Conservation (phyloP, 2,888 invertebrate species). For the Nomada fucata region DNA sequence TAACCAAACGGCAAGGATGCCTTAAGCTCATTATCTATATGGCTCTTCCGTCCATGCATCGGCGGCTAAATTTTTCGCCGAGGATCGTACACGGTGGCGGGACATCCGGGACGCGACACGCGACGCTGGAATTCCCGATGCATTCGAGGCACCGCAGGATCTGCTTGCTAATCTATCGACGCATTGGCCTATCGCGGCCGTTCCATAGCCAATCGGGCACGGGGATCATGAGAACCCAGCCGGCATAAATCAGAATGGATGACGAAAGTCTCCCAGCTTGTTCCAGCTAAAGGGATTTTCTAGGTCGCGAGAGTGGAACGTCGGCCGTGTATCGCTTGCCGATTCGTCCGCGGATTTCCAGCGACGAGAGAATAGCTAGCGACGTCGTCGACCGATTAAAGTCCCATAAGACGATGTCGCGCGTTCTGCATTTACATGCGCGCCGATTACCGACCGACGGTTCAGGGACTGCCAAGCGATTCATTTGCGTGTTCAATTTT, state of each 20-base stretch:
- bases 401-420: conserved; percentile 71
- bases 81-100: conserved; percentile 37
- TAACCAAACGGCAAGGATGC: neutral
- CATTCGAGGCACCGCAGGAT: conserved; percentile 8
- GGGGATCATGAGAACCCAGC: conserved; percentile 56
- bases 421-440: conserved; percentile 43
- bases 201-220: conserved; percentile 51
- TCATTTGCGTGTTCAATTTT: conserved; percentile 70
- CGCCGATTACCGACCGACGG: conserved; percentile 45
- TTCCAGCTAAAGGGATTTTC: conserved; percentile 72
- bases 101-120: conserved; percentile 50
- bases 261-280: conserved; percentile 68
- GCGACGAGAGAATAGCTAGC: conserved; percentile 39
- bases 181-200: conserved; percentile 56
- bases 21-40: neutral
- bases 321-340: conserved; percentile 17
- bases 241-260: conserved; percentile 72
- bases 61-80: neutral
- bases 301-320: conserved; percentile 66
- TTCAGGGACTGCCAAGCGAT: conserved; percentile 63
- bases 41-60: neutral
- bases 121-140: conserved; percentile 41
- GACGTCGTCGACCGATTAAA: conserved; percentile 71
- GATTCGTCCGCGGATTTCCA: conserved; percentile 34
- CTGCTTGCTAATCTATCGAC: conserved; percentile 49